Conservation (phyloP, 2,113 vertebrate species). For the Hippolais icterina region DNA sequence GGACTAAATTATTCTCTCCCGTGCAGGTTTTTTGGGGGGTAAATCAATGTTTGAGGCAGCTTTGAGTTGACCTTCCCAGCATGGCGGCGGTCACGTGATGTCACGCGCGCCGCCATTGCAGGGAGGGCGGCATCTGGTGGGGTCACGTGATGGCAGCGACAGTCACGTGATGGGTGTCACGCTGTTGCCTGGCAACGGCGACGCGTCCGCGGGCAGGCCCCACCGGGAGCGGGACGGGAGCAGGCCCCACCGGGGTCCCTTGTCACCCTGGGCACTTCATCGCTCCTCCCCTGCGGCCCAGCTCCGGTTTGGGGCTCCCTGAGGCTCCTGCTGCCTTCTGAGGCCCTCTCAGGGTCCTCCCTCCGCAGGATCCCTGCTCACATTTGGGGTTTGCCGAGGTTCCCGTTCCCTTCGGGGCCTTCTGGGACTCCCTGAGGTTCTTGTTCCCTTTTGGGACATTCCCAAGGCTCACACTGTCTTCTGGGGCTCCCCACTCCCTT, state of each 20-base stretch:
- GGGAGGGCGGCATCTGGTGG: accelerated
- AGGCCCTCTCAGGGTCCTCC: not conserved
- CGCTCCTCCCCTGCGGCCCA: accelerated
- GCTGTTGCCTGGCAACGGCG: not conserved
- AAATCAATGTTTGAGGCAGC: accelerated
- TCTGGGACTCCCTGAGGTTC: not conserved
- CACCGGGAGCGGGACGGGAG: not conserved
- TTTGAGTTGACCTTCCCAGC: not conserved
- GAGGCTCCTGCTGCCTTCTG: not conserved
- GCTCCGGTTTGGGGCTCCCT: not conserved
- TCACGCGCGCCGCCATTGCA: accelerated
- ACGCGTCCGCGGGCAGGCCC: not conserved
- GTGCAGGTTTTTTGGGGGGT: accelerated
- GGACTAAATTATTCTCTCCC: constrained; percentile 39
- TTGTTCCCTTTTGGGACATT: not conserved
- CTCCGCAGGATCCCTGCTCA: not conserved
- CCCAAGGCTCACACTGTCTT: not conserved
- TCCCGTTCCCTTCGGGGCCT: not conserved
- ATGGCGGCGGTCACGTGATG: not conserved
- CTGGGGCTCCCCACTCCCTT: not conserved
- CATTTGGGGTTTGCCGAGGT: not conserved
- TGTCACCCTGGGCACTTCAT: not conserved
- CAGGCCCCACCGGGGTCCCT: not conserved
- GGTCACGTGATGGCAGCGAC: accelerated
- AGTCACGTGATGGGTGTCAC: accelerated